Evolutionary conservation across 2,113 vertebrate species (phyloP).

Genomic region (Todiramphus chloris): DNA sequence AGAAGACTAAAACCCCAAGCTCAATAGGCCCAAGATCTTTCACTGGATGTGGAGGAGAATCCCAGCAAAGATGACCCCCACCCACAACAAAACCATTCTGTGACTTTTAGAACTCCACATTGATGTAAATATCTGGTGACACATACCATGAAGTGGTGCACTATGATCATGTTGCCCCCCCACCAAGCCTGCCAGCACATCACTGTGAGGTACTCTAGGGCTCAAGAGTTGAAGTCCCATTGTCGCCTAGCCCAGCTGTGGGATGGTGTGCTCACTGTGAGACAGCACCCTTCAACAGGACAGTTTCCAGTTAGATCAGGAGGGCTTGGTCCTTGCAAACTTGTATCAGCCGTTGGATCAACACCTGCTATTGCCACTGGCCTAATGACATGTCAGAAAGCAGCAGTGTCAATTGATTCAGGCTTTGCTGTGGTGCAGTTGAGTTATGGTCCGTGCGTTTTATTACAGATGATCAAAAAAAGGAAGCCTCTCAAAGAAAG

Average conservation of each 20-base stretch:
- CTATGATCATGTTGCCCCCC: fast-evolving
- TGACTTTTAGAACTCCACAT: background rate
- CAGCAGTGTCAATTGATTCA: background rate
- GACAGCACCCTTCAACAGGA: background rate
- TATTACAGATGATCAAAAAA: background rate
- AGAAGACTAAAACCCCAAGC: background rate
- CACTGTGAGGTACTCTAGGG: background rate
- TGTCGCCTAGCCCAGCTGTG: background rate
- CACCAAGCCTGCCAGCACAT: background rate
- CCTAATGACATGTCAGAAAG: background rate
- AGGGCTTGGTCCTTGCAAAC: background rate
- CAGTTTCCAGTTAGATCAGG: background rate
- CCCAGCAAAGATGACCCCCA: background rate
- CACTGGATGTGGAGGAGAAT: background rate
- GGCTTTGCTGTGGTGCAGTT: background rate
- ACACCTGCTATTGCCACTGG: slow-evolving; percentile 1
- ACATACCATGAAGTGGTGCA: fast-evolving
- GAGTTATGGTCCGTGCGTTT: background rate
- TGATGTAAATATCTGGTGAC: background rate
- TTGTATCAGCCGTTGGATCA: background rate
- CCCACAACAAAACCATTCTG: background rate
- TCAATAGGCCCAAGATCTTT: background rate
- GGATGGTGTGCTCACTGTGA: background rate
- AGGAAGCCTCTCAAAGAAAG: background rate
- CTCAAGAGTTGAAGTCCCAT: background rate